phyloP scores from a whole-genome alignment of 2,113 vertebrate genomes.

The Leucopsar rothschildi region DNA sequence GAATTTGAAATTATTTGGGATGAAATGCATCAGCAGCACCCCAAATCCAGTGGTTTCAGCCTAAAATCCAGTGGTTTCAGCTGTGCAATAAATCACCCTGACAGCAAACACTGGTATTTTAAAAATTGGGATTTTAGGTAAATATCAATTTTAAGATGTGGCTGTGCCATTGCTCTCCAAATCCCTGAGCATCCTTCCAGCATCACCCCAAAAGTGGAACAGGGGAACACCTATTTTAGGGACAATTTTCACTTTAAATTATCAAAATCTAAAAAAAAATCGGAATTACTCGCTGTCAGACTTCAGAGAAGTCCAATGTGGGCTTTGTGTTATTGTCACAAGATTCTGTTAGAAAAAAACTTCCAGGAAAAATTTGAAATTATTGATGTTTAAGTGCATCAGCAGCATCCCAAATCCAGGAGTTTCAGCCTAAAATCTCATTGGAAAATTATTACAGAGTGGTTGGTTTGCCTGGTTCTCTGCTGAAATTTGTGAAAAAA shows the following conservation, averaged over 20 bases:
- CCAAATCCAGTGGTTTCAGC: no score
- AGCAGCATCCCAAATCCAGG: neutral
- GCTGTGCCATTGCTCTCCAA: accelerated
- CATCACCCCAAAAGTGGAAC: neutral
- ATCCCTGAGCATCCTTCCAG: neutral
- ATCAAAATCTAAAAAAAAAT: neutral
- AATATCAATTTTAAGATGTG: accelerated
- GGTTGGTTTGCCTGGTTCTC: neutral
- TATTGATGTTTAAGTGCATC: accelerated
- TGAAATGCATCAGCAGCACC: no score
- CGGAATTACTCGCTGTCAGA: neutral
- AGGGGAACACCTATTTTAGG: neutral
- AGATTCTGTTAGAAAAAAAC: neutral
- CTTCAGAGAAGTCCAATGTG: neutral
- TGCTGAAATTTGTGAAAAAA: neutral
- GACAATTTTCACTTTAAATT: neutral
- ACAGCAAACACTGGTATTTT: accelerated
- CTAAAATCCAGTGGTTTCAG: no score
- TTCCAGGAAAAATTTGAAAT: neutral
- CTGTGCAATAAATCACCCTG: accelerated
- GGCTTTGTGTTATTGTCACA: no score
- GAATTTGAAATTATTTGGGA: no score
- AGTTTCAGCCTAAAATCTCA: neutral
- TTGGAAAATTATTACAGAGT: neutral
- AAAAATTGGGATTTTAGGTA: neutral